Percentiles rank a stretch among this genome's conserved stretches.
Evolutionary conservation across 2,888 invertebrate species (phyloP).

Genomic region (Odontomyia ornata): DNA sequence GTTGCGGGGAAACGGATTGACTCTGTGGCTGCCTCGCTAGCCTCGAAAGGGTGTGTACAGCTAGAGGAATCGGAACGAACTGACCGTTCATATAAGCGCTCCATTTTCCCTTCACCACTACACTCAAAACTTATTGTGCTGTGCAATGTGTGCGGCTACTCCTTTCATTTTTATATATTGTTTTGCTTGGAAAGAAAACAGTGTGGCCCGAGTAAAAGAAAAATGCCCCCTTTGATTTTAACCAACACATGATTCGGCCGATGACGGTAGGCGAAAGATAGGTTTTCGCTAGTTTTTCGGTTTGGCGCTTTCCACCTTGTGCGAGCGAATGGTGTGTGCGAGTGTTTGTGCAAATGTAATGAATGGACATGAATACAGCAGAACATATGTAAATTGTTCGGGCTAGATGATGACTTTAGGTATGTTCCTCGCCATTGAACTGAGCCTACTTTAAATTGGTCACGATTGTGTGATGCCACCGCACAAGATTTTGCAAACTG

Average conservation of each 20-base stretch:
- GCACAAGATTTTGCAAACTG: neutral
- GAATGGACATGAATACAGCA: neutral
- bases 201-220: neutral
- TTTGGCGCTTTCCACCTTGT: neutral
- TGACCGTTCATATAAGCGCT: slow-evolving; percentile 39
- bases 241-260: neutral
- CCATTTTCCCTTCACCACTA: slow-evolving; percentile 6
- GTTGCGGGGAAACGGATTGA: slow-evolving; percentile 62
- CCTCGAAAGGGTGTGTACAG: slow-evolving; percentile 74
- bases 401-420: neutral
- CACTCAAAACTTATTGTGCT: neutral
- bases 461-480: too few species aligned
- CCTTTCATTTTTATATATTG: neutral
- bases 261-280: neutral
- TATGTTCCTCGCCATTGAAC: neutral
- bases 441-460: slow-evolving; percentile 3
- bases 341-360: slow-evolving; percentile 17
- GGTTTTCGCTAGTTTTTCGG: neutral
- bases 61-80: slow-evolving; percentile 48
- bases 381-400: neutral
- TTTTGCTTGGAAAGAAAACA: too few species aligned
- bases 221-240: neutral
- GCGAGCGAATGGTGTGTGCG: too few species aligned
- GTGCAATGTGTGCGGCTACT: neutral
- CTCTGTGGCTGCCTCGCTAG: slow-evolving; percentile 71